These are phyloP conservation scores for Orthonyx spaldingii DNA, from an alignment of 2,113 vertebrate species.

Conservation along the genomic window DNA sequence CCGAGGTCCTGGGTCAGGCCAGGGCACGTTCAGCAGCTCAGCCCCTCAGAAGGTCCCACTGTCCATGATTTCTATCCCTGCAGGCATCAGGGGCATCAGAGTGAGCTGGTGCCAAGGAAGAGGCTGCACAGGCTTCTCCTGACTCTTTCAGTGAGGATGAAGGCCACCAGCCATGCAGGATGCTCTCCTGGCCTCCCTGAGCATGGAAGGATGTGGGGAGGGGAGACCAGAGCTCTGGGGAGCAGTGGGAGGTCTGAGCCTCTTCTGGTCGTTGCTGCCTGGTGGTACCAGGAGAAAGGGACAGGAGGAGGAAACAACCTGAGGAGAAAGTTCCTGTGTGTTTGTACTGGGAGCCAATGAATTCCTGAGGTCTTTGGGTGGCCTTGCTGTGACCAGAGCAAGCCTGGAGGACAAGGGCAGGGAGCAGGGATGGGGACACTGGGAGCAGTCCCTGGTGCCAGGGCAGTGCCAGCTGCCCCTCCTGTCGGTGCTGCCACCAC, in stretches of 20 bases:
- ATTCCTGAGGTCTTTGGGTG: not conserved
- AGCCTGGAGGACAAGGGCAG: not conserved
- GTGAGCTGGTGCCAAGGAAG: not conserved
- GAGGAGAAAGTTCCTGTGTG: not conserved
- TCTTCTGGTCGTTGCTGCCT: not conserved
- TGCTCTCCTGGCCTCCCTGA: not conserved
- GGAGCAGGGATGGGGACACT: not conserved
- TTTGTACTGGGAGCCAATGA: not conserved
- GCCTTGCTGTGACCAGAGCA: not conserved
- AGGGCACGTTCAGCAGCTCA: not conserved
- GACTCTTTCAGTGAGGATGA: not conserved
- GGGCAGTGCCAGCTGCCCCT: not conserved
- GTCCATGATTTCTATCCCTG: not conserved
- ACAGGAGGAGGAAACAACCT: not conserved
- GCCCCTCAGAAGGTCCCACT: no score
- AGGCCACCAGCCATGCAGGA: not conserved
- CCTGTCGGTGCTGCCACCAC: not conserved
- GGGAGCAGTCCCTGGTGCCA: not conserved
- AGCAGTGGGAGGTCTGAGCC: not conserved
- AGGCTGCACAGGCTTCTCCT: not conserved
- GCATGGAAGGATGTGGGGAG: not conserved
- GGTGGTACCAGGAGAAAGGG: not conserved
- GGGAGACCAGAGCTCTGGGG: not conserved
- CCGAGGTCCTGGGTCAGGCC: accelerated
- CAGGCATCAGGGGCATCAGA: not conserved